These are phyloP conservation scores for Phorcus lineatus DNA, from an alignment of 2,888 invertebrate species.

Conservation along the genomic window DNA sequence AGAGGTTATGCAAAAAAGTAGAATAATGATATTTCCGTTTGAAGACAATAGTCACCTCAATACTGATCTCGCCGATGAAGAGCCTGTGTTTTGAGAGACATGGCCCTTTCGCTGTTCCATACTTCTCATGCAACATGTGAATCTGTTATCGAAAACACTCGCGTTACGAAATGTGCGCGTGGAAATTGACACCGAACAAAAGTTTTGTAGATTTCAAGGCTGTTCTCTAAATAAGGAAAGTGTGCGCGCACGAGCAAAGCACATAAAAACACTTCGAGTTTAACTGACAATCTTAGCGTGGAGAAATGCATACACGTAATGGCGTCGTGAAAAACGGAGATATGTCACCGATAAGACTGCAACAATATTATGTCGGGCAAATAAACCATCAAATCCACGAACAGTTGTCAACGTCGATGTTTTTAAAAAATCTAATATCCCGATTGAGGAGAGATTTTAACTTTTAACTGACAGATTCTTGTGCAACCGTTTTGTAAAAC, in stretches of 20 bases:
- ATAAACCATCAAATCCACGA: constrained; percentile 1
- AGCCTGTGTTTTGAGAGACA: too few species aligned
- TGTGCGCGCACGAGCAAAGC: neutral
- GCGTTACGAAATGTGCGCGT: constrained; percentile 14
- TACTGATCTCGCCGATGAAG: too few species aligned
- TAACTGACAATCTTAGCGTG: neutral
- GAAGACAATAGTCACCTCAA: too few species aligned
- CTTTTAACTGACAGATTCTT: neutral
- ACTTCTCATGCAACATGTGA: constrained; percentile 6
- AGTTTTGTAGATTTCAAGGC: constrained; percentile 11
- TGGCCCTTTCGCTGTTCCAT: neutral
- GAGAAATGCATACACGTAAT: neutral
- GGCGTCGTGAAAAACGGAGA: neutral
- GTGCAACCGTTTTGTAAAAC: too few species aligned
- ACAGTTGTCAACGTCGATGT: constrained; percentile 4
- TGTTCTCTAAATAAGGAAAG: constrained; percentile 19
- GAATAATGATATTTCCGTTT: too few species aligned
- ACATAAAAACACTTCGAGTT: too few species aligned
- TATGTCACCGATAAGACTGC: constrained; percentile 9
- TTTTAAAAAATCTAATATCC: neutral
- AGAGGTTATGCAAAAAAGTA: too few species aligned
- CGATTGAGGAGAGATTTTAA: neutral
- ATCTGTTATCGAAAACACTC: constrained; percentile 17
- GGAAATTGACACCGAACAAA: constrained; percentile 21
- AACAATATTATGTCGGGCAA: constrained; percentile 16